Evolutionary conservation across 2,888 invertebrate genomes (phyloP).

Genomic region (Ochropleura leucogaster): DNA sequence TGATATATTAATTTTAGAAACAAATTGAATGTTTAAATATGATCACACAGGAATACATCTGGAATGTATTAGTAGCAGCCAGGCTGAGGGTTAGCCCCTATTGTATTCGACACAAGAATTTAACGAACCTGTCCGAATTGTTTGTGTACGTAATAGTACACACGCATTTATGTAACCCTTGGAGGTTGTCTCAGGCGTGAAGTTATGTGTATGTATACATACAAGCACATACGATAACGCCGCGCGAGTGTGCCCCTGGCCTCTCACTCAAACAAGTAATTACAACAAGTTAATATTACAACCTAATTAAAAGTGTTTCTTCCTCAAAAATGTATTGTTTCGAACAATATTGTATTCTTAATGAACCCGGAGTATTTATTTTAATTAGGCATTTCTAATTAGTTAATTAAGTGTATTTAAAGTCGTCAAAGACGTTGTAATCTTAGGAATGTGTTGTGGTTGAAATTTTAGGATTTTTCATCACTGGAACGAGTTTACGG

Average conservation of each 20-base stretch:
- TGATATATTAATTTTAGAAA: background rate
- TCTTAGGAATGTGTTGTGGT: constrained; percentile 17
- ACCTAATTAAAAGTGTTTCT: background rate
- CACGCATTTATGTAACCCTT: background rate
- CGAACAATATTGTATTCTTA: background rate
- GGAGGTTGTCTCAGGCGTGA: background rate
- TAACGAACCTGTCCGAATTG: background rate
- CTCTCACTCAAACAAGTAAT: too few species aligned
- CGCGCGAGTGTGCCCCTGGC: background rate
- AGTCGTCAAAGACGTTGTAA: background rate
- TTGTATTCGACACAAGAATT: background rate
- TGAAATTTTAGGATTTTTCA: background rate
- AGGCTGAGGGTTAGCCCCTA: background rate
- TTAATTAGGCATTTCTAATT: constrained; percentile 20
- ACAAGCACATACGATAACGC: background rate
- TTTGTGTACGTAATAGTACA: background rate
- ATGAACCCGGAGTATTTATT: constrained; percentile 10
- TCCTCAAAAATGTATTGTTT: background rate
- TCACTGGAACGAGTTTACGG: background rate
- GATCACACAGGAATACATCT: background rate
- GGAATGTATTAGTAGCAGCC: background rate
- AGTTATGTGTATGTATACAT: background rate
- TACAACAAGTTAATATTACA: background rate
- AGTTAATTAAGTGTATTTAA: constrained; percentile 9
- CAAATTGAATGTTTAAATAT: background rate